These are phyloP conservation scores for Morphnarchus princeps DNA, from an alignment of 2,113 vertebrate genomes.

Conservation along the genomic window DNA sequence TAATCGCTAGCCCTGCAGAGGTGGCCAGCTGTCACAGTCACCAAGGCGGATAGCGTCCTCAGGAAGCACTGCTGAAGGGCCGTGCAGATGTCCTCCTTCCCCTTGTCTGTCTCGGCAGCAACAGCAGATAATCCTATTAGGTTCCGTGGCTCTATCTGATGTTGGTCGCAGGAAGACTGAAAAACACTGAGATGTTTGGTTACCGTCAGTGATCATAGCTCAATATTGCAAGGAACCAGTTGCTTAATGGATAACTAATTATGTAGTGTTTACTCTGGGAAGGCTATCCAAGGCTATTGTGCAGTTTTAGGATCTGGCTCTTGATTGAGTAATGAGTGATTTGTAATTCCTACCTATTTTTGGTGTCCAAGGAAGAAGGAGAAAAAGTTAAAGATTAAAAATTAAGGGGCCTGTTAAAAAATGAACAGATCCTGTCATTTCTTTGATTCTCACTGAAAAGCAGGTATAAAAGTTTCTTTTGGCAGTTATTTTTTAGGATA, in stretches of 20 bases:
- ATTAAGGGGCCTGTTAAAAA: neutral
- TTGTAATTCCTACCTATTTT: accelerated
- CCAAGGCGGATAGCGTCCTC: neutral
- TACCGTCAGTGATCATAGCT: neutral
- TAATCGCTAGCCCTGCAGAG: neutral
- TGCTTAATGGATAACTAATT: neutral
- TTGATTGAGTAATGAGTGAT: neutral
- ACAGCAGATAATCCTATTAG: neutral
- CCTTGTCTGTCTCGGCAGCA: neutral
- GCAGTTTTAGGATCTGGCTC: neutral
- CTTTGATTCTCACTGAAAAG: neutral
- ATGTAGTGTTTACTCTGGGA: neutral
- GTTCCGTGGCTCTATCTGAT: neutral
- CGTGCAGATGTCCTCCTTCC: neutral
- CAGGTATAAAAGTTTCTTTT: neutral
- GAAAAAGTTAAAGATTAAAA: neutral
- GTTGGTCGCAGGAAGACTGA: neutral
- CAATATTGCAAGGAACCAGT: accelerated
- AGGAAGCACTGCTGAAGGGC: neutral
- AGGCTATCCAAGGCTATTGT: neutral
- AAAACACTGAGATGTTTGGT: neutral
- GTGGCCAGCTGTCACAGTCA: accelerated
- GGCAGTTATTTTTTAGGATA: neutral
- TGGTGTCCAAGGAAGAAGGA: neutral
- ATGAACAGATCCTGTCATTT: neutral